Percentiles rank a stretch among this genome's conserved stretches.
Evolutionary conservation across 1,140 invertebrate species (phyloP).

Genomic region (Streblospio benedicti): DNA sequence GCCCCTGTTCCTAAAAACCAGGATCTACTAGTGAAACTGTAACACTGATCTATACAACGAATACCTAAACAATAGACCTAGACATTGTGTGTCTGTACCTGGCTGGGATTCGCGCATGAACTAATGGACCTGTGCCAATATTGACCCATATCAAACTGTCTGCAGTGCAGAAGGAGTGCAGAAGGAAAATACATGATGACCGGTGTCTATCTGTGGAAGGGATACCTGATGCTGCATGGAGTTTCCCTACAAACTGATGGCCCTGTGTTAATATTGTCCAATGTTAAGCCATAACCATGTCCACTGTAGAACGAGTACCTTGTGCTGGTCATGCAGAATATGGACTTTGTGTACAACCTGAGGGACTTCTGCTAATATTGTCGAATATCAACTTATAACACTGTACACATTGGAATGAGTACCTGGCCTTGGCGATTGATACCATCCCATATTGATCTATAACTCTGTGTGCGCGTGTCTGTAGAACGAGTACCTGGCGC

Average conservation of each 20-base stretch:
- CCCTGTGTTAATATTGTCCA: background rate
- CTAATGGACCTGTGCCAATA: background rate
- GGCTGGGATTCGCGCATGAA: too few species aligned
- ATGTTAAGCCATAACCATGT: background rate
- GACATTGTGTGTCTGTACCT: too few species aligned
- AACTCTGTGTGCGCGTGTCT: background rate
- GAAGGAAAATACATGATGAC: background rate
- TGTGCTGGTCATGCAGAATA: conserved; percentile 17
- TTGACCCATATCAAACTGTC: background rate
- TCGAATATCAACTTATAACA: conserved; percentile 1
- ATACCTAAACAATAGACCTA: too few species aligned
- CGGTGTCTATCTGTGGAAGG: background rate
- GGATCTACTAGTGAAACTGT: too few species aligned
- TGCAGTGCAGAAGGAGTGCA: background rate
- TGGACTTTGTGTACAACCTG: conserved; percentile 20
- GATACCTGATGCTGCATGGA: background rate
- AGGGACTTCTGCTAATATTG: conserved; percentile 18
- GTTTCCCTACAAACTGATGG: background rate
- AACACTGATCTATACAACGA: too few species aligned
- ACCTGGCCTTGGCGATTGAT: too few species aligned
- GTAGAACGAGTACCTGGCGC: conserved; percentile 17
- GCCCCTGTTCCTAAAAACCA: too few species aligned
- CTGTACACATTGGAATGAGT: background rate
- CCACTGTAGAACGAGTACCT: conserved; percentile 9
- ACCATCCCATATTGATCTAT: background rate